Base-by-base conservation (phyloP, 2,888 invertebrate genomes). In the Steinernema hermaphroditum region DNA sequence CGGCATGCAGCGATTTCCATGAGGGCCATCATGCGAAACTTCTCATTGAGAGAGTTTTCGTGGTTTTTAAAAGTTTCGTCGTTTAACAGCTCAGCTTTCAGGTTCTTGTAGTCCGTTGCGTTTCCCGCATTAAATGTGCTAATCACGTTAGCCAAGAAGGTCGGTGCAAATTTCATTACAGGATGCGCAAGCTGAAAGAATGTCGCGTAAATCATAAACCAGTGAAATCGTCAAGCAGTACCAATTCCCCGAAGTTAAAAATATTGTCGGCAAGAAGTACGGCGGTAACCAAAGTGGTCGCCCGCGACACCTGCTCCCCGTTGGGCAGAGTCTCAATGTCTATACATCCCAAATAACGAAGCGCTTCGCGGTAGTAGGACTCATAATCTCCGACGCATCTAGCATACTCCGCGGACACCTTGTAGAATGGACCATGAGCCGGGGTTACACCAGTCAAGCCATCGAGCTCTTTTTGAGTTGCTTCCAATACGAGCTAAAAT, bases 191-290 rank as follows among this genome's bases (percentile, higher is more conserved):
- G 88, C 92, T 92, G 88, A n/a, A 29, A 87, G 81, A 22, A 12
- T n/a, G n/a, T n/a, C n/a, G n/a, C n/a, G n/a, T n/a, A n/a, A n/a
- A n/a, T n/a, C n/a, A n/a, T n/a, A 16, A 69, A 73, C 29, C 22
- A n/a, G 37, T 4, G 46, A n/a, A 43, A 43, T 43, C 43, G 9
- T 9, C 9, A 43, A 43, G 68, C 80, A 85, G 88, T 82, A 92
- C 92, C 88, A 99, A 89, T 88, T 98, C 98, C 0, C 96, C 97
- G 81, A 98, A 91, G 87, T 98, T 98, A 87, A 96, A 98, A 24
- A 99, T 93, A 27, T 93, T 93, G 83, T 94, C 93, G 0, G 95
- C 97, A 0, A 97, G 89, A 29, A 98, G 90, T 0, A 96, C 97
- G 0, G 98, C 97, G 8, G 98, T 89, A 0, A 94, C 94, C 2